Percentiles rank a stretch among this genome's conserved stretches.
These are phyloP conservation scores for Pantherophis guttatus DNA, from an alignment of 2,113 vertebrate genomes.

Conservation along the genomic window DNA sequence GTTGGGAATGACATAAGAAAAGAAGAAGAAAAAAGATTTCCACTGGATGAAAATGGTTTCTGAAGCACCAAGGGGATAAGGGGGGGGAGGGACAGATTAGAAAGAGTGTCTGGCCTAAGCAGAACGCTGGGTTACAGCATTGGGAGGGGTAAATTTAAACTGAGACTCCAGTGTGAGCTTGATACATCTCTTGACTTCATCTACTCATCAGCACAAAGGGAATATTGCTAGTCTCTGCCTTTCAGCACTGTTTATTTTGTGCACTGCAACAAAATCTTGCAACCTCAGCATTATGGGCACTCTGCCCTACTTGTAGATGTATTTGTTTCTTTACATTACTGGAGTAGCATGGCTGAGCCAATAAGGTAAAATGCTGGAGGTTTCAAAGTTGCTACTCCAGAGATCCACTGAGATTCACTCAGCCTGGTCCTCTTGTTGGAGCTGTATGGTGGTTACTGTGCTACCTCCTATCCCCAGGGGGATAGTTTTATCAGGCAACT, in stretches of 20 bases:
- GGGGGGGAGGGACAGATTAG: not conserved
- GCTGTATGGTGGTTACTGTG: not conserved
- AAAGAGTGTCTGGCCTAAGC: not conserved
- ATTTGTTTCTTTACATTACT: not conserved
- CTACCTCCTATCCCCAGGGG: not conserved
- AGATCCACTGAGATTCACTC: not conserved
- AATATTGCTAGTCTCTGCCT: not conserved
- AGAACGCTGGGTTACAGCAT: not conserved
- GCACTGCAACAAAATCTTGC: not conserved
- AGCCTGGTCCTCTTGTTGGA: not conserved
- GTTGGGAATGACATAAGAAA: constrained; percentile 1
- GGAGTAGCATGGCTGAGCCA: not conserved
- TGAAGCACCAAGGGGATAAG: not conserved
- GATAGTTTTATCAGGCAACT: not conserved
- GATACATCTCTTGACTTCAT: not conserved
- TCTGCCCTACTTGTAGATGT: not conserved
- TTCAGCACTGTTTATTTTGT: not conserved
- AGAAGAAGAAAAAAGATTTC: not conserved
- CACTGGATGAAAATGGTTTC: not conserved
- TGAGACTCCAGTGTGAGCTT: not conserved
- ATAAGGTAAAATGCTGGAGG: not conserved
- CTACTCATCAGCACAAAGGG: not conserved
- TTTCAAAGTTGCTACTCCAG: not conserved
- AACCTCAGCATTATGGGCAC: not conserved
- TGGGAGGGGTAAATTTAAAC: not conserved